Conservation (phyloP, 23 tunicate species). For the Ciona savignyi region DNA sequence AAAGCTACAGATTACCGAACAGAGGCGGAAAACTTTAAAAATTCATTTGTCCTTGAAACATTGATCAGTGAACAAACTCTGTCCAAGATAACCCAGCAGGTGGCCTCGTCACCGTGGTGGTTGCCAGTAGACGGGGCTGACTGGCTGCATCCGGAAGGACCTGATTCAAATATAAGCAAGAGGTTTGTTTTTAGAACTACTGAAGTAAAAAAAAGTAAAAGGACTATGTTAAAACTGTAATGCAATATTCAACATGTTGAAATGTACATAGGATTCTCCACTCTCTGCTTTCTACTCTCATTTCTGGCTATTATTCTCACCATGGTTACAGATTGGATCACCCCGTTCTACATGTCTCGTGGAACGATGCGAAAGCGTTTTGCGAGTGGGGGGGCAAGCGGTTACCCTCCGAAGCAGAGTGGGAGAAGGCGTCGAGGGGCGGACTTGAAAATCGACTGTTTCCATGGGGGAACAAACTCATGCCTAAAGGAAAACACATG, state of each 20-base stretch:
- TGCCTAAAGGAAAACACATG: constrained; percentile 57
- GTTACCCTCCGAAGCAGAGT: constrained; percentile 93
- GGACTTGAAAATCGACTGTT: constrained; percentile 69
- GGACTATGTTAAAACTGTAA: too few relatives aligned
- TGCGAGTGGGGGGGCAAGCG: constrained; percentile 96
- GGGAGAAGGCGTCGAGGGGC: constrained; percentile 92
- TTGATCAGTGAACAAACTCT: constrained; percentile 66
- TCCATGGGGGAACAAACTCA: constrained; percentile 93
- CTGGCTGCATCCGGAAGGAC: constrained; percentile 96
- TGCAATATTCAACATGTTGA: too few relatives aligned
- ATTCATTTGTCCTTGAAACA: constrained; percentile 77
- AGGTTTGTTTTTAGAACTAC: constrained; percentile 31
- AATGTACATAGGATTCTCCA: too few relatives aligned
- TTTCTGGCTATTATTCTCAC: too few relatives aligned
- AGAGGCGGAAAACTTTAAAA: constrained; percentile 85
- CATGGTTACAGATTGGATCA: constrained; percentile 63
- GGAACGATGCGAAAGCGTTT: constrained; percentile 92
- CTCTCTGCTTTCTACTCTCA: neutral
- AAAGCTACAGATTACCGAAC: constrained; percentile 62
- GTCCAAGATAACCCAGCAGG: constrained; percentile 66
- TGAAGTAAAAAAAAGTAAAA: too few relatives aligned
- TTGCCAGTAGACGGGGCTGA: constrained; percentile 79
- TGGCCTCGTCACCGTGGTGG: constrained; percentile 97
- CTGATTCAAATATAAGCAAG: constrained; percentile 42
- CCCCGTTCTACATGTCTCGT: constrained; percentile 93